These are phyloP conservation scores for Drosophila ficusphila DNA, from an alignment of 1,140 invertebrate genomes.

Conservation along the genomic window DNA sequence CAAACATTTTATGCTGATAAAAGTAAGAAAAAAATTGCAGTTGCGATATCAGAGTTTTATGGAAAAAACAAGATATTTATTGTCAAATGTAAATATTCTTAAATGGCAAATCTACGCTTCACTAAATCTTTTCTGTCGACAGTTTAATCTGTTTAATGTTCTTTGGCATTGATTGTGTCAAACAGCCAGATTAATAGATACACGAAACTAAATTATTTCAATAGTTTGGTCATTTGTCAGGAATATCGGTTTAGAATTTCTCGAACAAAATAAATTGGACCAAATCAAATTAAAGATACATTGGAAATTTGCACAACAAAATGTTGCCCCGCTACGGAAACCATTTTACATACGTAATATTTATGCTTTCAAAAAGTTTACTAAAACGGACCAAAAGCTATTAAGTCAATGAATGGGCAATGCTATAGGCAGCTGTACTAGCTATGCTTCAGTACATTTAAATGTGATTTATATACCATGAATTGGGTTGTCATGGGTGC, in stretches of 20 bases:
- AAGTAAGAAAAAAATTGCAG: too few species aligned
- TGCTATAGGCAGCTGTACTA: neutral
- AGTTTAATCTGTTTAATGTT: neutral
- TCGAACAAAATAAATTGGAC: slow-evolving; percentile 7
- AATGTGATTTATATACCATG: slow-evolving; percentile 50
- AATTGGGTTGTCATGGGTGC: neutral
- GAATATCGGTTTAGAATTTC: neutral
- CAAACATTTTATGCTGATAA: too few species aligned
- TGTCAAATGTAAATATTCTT: neutral
- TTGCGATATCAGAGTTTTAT: too few species aligned
- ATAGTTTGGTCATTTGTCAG: slow-evolving; percentile 1
- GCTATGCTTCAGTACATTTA: slow-evolving; percentile 55
- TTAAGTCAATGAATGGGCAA: slow-evolving; percentile 26
- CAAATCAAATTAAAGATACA: slow-evolving; percentile 44
- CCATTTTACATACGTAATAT: neutral
- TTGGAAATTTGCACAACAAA: slow-evolving; percentile 6
- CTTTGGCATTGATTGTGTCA: neutral
- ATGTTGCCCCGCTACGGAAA: neutral
- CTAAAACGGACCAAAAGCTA: slow-evolving; percentile 20
- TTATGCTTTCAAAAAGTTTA: slow-evolving; percentile 35
- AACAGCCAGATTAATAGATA: neutral
- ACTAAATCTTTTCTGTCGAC: neutral
- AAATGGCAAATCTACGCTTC: neutral
- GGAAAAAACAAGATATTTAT: too few species aligned
- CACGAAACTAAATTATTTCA: neutral